A percentile compares a stretch with the other conserved stretches of the same genome.
These are phyloP conservation scores for Noturus placidus DNA, from an alignment of 2,113 vertebrate species.

Conservation along the genomic window DNA sequence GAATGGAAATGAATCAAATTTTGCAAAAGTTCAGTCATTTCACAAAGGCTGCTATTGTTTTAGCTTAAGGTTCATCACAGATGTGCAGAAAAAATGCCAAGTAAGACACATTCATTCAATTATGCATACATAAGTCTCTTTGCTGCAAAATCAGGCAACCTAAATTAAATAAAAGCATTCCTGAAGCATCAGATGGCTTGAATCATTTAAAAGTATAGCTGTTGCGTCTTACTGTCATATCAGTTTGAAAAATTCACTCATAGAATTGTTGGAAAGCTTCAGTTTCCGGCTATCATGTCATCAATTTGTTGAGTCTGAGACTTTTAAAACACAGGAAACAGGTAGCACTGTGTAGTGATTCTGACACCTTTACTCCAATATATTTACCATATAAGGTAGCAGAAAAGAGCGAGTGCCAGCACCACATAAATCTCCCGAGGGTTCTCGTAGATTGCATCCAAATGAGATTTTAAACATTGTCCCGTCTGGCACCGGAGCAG, in stretches of 20 bases:
- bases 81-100: neutral
- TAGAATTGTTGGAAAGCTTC: neutral
- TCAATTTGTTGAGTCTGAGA: neutral
- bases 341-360: constrained; percentile 40
- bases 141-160: neutral
- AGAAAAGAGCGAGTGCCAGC: constrained; percentile 50
- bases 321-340: neutral
- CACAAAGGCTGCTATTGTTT: neutral
- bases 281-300: neutral
- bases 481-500: constrained; percentile 58
- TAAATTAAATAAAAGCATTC: constrained; percentile 39
- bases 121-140: neutral
- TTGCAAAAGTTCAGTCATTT: neutral
- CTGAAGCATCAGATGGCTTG: neutral
- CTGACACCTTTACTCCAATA: constrained; percentile 61
- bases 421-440: constrained; percentile 65
- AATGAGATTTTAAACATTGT: constrained; percentile 70
- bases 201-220: neutral
- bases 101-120: neutral
- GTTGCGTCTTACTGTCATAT: neutral
- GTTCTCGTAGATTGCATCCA: constrained; percentile 66
- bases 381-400: constrained; percentile 57
- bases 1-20: neutral
- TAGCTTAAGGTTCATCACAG: neutral
- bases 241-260: neutral